Conservation (phyloP, 2,888 invertebrate species). For the Coenonympha glycerion region DNA sequence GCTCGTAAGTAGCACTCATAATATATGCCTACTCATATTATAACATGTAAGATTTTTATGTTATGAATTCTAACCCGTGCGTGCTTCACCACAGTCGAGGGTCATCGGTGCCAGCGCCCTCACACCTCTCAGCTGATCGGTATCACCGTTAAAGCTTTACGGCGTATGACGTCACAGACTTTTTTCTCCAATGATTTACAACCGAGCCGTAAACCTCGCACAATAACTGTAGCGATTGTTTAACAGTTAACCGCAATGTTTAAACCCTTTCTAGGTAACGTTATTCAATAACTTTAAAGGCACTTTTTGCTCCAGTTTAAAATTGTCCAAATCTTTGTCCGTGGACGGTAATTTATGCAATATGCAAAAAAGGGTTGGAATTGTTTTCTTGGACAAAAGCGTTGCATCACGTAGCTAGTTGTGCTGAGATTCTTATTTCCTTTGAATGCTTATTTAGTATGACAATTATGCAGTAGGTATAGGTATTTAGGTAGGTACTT, state of each 20-base stretch:
- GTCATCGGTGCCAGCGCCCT: slow-evolving; percentile 43
- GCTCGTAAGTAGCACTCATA: no score
- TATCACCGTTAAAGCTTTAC: slow-evolving; percentile 65
- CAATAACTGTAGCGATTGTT: slow-evolving; percentile 74
- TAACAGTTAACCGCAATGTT: slow-evolving; percentile 73
- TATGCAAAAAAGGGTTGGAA: slow-evolving; percentile 68
- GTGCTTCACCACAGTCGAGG: slow-evolving; percentile 10
- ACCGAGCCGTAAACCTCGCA: slow-evolving; percentile 60
- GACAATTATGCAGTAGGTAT: slow-evolving; percentile 12
- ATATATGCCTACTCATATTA: no score
- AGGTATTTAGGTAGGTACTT: not conserved
- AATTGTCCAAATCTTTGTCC: slow-evolving; percentile 43
- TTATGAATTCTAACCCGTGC: not conserved
- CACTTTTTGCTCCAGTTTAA: slow-evolving; percentile 68
- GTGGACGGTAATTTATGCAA: slow-evolving; percentile 63
- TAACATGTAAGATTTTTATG: no score
- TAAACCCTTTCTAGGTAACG: slow-evolving; percentile 72
- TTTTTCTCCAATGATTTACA: slow-evolving; percentile 72
- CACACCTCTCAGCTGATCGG: slow-evolving; percentile 67
- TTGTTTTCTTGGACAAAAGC: slow-evolving; percentile 36
- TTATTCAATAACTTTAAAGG: slow-evolving; percentile 40
- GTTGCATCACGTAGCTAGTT: slow-evolving; percentile 13
- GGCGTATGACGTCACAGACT: slow-evolving; percentile 64
- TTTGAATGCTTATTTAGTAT: slow-evolving; percentile 25
- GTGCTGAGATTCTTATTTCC: slow-evolving; percentile 17